Conservation (phyloP, 2,113 vertebrate genomes). For the Nesospiza acunhae region DNA sequence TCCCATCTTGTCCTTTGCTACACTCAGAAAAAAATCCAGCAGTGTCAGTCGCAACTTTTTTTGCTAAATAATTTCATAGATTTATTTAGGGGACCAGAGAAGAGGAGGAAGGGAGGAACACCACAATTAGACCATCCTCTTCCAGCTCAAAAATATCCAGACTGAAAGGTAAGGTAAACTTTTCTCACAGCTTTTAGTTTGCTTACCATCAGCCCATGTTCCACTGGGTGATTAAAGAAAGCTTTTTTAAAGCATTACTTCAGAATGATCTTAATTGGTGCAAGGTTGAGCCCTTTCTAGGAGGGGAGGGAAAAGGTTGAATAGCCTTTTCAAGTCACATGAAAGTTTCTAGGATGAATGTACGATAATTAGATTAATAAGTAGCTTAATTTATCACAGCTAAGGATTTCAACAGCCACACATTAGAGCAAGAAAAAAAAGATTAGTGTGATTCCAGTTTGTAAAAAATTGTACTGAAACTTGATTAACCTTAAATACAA, state of each 20-base stretch:
- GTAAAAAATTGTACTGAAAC: slow-evolving; percentile 86
- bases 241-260: slow-evolving; percentile 86
- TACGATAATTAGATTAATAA: slow-evolving; percentile 99
- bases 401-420: slow-evolving; percentile 97
- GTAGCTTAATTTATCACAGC: slow-evolving; percentile 99
- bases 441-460: slow-evolving; percentile 91
- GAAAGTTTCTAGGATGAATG: slow-evolving; percentile 98
- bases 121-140: slow-evolving; percentile 62
- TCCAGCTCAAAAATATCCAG: slow-evolving; percentile 68
- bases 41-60: slow-evolving; percentile 45
- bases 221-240: slow-evolving; percentile 81
- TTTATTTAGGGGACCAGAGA: slow-evolving; percentile 62
- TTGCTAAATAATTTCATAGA: slow-evolving; percentile 64
- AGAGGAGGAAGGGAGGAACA: slow-evolving; percentile 60
- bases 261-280: slow-evolving; percentile 94
- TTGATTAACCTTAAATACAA: slow-evolving; percentile 95
- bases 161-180: slow-evolving; percentile 78
- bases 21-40: slow-evolving; percentile 29
- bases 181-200: slow-evolving; percentile 79
- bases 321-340: slow-evolving; percentile 98
- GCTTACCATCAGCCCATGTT: slow-evolving; percentile 77
- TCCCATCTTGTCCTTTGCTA: slow-evolving; percentile 54
- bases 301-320: slow-evolving; percentile 86
- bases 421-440: slow-evolving; percentile 90
- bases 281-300: slow-evolving; percentile 86